Evolutionary conservation across 2,888 invertebrate species (phyloP).

Genomic region (Diachrysia chrysitis): DNA sequence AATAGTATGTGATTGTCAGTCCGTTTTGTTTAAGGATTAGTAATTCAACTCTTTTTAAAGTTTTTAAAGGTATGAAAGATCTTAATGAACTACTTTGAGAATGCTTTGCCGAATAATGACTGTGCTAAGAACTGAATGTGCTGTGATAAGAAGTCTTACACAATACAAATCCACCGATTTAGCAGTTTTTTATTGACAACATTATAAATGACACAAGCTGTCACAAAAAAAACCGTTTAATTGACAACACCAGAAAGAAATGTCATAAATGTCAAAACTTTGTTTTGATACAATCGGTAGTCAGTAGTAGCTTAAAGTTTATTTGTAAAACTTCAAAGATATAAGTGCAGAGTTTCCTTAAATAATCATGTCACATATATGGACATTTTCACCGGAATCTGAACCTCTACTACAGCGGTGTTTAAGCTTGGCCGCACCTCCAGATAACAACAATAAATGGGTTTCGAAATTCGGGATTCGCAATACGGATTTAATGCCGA

Average conservation of each 20-base stretch:
- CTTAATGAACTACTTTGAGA: too few relatives aligned
- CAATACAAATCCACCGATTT: not conserved
- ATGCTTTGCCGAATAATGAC: too few relatives aligned
- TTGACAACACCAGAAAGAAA: not conserved
- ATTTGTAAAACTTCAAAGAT: not conserved
- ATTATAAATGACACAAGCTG: not conserved
- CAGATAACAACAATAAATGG: slow-evolving; percentile 69
- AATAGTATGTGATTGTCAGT: too few relatives aligned
- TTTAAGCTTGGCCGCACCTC: slow-evolving; percentile 57
- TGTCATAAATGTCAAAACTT: not conserved
- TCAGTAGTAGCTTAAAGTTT: not conserved
- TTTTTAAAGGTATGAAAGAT: too few relatives aligned
- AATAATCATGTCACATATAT: slow-evolving; percentile 65
- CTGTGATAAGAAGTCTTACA: too few relatives aligned
- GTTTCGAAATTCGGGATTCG: slow-evolving; percentile 60
- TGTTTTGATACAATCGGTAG: not conserved
- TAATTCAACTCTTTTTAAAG: too few relatives aligned
- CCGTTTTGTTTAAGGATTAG: too few relatives aligned
- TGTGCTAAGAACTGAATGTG: too few relatives aligned
- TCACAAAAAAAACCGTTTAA: too few relatives aligned
- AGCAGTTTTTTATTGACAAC: not conserved
- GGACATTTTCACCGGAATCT: slow-evolving; percentile 69
- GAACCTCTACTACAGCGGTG: slow-evolving; percentile 59
- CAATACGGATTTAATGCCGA: slow-evolving; percentile 30
- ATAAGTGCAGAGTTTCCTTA: not conserved